These are phyloP conservation scores for Anthoscopus minutus DNA, from an alignment of 2,113 vertebrate genomes.

Conservation along the genomic window DNA sequence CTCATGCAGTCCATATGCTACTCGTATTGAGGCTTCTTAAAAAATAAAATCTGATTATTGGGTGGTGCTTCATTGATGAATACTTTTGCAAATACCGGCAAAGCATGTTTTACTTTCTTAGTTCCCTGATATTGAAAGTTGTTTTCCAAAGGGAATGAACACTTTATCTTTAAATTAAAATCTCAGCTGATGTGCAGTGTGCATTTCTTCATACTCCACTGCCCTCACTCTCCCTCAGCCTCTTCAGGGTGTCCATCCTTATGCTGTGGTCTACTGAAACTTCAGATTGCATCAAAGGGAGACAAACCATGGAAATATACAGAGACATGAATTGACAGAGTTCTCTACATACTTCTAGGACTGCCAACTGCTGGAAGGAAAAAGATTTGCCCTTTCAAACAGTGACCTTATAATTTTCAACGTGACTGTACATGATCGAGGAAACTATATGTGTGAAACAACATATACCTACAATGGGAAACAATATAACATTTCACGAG, in stretches of 20 bases:
- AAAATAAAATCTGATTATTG: not conserved
- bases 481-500: conserved; percentile 66
- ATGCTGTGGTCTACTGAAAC: not conserved
- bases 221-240: not conserved
- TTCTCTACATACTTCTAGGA: conserved; percentile 49
- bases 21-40: not conserved
- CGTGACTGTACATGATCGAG: conserved; percentile 50
- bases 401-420: conserved; percentile 51
- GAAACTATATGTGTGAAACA: conserved; percentile 75
- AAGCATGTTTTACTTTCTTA: not conserved
- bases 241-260: not conserved
- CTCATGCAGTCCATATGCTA: not conserved
- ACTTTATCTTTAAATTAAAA: not conserved
- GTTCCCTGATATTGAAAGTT: not conserved
- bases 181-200: not conserved
- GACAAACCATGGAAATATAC: not conserved
- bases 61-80: not conserved
- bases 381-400: conserved; percentile 5
- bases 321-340: not conserved
- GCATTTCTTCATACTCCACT: not conserved
- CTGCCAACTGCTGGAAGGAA: conserved; percentile 55
- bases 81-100: not conserved
- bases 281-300: not conserved
- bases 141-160: not conserved
- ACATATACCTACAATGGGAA: conserved; percentile 68